Percentiles rank a stretch among this genome's conserved stretches.
These are phyloP conservation scores for Chelonoidis abingdonii DNA, from an alignment of 2,113 vertebrate genomes.

Conservation along the genomic window DNA sequence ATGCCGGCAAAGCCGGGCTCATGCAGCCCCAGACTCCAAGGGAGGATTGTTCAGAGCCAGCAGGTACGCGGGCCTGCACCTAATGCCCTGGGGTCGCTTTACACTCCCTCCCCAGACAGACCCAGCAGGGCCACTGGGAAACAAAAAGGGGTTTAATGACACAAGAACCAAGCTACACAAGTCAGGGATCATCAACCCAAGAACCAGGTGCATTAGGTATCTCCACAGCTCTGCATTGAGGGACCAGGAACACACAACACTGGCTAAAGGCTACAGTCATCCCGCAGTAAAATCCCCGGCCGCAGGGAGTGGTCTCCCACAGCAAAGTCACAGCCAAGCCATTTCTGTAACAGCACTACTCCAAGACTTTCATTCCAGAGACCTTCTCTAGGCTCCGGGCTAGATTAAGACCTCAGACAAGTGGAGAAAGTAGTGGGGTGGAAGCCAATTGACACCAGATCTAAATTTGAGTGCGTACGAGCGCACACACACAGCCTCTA, in stretches of 20 bases:
- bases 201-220: neutral
- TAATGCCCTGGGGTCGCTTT: neutral
- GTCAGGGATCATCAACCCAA: neutral
- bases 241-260: neutral
- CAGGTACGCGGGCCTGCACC: neutral
- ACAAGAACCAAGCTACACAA: neutral
- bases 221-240: neutral
- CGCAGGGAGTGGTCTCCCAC: neutral
- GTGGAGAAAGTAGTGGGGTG: neutral
- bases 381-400: neutral
- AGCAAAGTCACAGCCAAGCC: neutral
- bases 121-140: neutral
- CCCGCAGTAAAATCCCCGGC: neutral
- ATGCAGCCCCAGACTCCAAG: neutral
- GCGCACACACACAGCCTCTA: neutral
- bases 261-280: neutral
- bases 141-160: neutral
- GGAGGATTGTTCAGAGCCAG: neutral
- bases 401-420: neutral
- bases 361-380: neutral
- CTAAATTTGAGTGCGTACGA: neutral
- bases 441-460: neutral
- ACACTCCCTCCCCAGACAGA: neutral
- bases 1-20: neutral
- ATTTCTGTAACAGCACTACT: neutral